phyloP scores from a whole-genome alignment of 2,888 invertebrate species.

The Athalia circularis region DNA sequence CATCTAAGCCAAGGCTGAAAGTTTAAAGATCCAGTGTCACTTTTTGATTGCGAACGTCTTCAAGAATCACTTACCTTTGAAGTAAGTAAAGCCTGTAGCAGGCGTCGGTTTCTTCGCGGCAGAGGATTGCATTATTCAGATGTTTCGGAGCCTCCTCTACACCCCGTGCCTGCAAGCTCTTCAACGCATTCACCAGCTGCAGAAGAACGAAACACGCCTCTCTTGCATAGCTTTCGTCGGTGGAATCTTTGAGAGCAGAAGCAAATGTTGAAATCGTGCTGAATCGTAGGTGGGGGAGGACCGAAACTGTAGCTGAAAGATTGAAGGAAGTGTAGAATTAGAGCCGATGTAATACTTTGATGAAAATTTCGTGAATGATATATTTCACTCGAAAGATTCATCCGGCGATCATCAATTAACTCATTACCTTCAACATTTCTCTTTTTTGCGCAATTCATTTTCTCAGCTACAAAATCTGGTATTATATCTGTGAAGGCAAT shows the following conservation, averaged over 20 bases:
- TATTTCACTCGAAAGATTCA: constrained; percentile 13
- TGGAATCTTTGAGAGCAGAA: constrained; percentile 77
- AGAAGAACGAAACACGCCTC: constrained; percentile 87
- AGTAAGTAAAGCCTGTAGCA: constrained; percentile 84
- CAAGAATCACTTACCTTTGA: constrained; percentile 78
- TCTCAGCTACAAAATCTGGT: constrained; percentile 79
- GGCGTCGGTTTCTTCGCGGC: constrained; percentile 81
- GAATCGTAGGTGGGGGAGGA: constrained; percentile 84
- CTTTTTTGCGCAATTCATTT: constrained; percentile 76
- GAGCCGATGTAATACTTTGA: no score
- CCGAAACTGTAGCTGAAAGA: constrained; percentile 84
- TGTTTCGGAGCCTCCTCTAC: constrained; percentile 86
- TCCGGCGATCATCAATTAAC: not conserved
- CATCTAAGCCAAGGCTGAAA: constrained; percentile 82
- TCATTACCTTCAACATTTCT: constrained; percentile 82
- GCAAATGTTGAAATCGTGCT: constrained; percentile 85
- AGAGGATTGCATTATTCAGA: constrained; percentile 83
- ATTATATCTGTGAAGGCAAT: constrained; percentile 89
- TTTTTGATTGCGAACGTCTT: not conserved
- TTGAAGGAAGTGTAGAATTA: not conserved
- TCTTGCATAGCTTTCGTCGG: constrained; percentile 76
- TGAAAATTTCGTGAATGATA: constrained; percentile 9
- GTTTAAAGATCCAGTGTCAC: not conserved
- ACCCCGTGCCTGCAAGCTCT: constrained; percentile 88
- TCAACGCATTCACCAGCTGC: constrained; percentile 88